phyloP scores from a whole-genome alignment of 2,797 vertebrate species.

The Capromys pilorides region DNA sequence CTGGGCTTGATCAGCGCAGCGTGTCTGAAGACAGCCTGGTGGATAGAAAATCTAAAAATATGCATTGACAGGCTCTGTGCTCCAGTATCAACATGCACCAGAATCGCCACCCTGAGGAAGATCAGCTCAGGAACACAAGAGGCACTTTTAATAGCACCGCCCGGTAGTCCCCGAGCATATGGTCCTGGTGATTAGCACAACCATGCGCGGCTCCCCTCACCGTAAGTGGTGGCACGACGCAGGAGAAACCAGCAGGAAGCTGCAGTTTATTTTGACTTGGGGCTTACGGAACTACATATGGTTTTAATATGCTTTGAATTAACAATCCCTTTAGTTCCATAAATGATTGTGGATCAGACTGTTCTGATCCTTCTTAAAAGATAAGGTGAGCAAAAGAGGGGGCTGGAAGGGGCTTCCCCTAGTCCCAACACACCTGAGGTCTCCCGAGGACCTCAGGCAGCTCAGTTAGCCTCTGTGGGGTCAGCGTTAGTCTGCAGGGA shows the following conservation, averaged over 20 bases:
- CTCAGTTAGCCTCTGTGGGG: background rate
- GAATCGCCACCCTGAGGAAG: background rate
- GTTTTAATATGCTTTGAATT: slow-evolving; percentile 57
- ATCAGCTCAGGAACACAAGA: slow-evolving; percentile 11
- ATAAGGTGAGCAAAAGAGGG: background rate
- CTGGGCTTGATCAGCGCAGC: background rate
- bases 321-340: background rate
- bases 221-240: background rate
- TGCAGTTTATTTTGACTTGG: slow-evolving; percentile 53
- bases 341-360: background rate
- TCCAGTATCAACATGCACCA: slow-evolving; percentile 32
- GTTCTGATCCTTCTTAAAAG: slow-evolving; percentile 8
- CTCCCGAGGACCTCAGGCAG: background rate
- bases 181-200: slow-evolving; percentile 59
- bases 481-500: background rate
- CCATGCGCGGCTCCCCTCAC: slow-evolving; percentile 13
- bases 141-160: slow-evolving; percentile 18
- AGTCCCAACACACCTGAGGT: background rate
- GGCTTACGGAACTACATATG: slow-evolving; percentile 5
- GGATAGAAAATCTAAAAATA: slow-evolving; percentile 50
- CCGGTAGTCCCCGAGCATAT: slow-evolving; percentile 61
- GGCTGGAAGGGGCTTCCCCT: background rate
- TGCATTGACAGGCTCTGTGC: background rate
- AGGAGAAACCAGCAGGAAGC: slow-evolving; percentile 48
- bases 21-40: background rate